phyloP scores from a whole-genome alignment of 2,113 vertebrate genomes.

The Cardinalis cardinalis region DNA sequence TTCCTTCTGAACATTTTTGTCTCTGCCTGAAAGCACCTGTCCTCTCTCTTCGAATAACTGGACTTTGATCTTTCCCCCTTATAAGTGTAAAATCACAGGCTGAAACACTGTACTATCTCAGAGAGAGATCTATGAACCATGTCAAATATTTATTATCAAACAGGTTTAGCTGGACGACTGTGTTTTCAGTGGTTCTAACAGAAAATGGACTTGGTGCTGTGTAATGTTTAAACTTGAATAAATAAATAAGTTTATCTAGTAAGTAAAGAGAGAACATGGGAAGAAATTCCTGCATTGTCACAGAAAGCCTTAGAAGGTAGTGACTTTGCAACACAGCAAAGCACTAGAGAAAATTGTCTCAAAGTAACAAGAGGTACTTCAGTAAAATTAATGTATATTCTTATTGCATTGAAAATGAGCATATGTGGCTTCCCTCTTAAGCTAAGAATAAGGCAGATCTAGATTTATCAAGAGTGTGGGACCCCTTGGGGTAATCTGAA shows the following conservation, averaged over 20 bases:
- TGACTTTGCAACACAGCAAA: not conserved
- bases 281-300: not conserved
- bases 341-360: not conserved
- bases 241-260: not conserved
- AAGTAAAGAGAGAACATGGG: not conserved
- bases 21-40: not conserved
- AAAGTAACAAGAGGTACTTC: not conserved
- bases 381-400: not conserved
- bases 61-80: not conserved
- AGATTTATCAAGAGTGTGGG: not conserved
- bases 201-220: not conserved
- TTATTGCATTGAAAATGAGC: not conserved
- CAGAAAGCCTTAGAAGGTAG: not conserved
- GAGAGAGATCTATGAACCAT: not conserved
- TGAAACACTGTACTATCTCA: not conserved
- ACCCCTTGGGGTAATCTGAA: not conserved
- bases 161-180: not conserved
- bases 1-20: not conserved
- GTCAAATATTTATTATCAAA: slow-evolving; percentile 11
- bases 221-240: slow-evolving; percentile 25
- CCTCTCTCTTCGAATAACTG: not conserved
- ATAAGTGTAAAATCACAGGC: not conserved
- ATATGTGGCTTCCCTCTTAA: not conserved
- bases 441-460: not conserved
- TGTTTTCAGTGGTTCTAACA: not conserved